These are phyloP conservation scores for Zoanthus sociatus DNA, from an alignment of 92 coral and sea anemone genomes.

Conservation along the genomic window DNA sequence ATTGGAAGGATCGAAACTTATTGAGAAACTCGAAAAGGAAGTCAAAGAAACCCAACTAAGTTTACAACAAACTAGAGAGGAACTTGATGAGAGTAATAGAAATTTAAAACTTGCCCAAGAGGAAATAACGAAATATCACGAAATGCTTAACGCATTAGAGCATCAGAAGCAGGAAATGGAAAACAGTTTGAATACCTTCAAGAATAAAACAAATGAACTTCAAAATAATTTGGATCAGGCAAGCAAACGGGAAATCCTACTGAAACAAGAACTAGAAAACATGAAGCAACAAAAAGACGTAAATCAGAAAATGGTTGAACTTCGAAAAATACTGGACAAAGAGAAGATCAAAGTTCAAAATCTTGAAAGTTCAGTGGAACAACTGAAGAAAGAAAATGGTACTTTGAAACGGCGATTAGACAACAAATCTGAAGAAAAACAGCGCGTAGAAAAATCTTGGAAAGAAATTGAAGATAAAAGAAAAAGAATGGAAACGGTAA, in stretches of 20 bases:
- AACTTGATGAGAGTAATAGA: slow-evolving; percentile 8
- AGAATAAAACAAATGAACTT: not conserved
- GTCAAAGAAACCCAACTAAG: not conserved
- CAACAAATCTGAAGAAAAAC: slow-evolving; percentile 43
- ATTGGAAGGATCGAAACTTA: slow-evolving; percentile 29
- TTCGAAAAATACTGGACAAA: not conserved
- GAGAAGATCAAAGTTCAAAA: slow-evolving; percentile 15
- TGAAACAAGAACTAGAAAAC: slow-evolving; percentile 25
- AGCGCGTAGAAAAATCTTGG: slow-evolving; percentile 30
- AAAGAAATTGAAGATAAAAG: slow-evolving; percentile 58
- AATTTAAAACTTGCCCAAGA: slow-evolving; percentile 14
- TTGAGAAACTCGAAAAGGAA: slow-evolving; percentile 31
- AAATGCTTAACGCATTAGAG: not conserved
- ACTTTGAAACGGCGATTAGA: slow-evolving; percentile 45
- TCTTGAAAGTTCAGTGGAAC: slow-evolving; percentile 24
- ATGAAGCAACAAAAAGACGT: not conserved
- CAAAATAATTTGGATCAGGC: slow-evolving; percentile 20
- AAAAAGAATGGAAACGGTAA: slow-evolving; percentile 36
- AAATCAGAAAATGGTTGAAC: not conserved
- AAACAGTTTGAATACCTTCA: slow-evolving; percentile 2
- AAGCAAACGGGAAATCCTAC: slow-evolving; percentile 19
- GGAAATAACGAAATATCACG: not conserved
- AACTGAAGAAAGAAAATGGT: slow-evolving; percentile 28
- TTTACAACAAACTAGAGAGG: not conserved
- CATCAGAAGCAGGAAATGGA: slow-evolving; percentile 9